phyloP scores from a whole-genome alignment of 2,113 vertebrate genomes.

The Ptilorrhoa leucosticta region DNA sequence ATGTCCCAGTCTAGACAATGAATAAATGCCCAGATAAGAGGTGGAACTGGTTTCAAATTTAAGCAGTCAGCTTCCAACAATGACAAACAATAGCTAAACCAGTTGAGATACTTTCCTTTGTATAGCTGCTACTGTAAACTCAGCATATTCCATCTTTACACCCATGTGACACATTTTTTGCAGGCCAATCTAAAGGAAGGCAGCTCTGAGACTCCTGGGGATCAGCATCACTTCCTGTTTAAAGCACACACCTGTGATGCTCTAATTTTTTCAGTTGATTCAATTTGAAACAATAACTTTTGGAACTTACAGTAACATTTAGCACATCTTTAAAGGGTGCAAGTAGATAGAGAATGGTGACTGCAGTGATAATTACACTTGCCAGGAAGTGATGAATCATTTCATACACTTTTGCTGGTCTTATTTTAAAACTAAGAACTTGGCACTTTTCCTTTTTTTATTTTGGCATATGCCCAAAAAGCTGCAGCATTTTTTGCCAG shows the following conservation, averaged over 20 bases:
- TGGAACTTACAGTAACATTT: neutral
- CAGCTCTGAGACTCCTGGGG: neutral
- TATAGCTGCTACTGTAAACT: neutral
- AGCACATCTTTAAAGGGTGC: neutral
- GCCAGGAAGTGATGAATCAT: slow-evolving; percentile 49
- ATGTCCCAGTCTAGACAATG: neutral
- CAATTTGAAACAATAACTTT: neutral
- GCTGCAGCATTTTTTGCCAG: neutral
- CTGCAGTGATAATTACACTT: slow-evolving; percentile 26
- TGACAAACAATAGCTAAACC: neutral
- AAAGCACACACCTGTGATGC: neutral
- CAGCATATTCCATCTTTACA: neutral
- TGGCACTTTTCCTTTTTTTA: neutral
- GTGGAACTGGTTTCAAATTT: neutral
- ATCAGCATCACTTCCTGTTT: neutral
- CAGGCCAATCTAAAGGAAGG: neutral
- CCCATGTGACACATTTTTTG: neutral
- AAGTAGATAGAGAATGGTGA: slow-evolving; percentile 16
- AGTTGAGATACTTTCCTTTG: neutral
- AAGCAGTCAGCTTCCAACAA: neutral
- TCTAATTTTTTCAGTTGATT: neutral
- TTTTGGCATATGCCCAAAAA: neutral
- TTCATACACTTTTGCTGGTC: neutral
- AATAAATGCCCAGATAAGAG: neutral
- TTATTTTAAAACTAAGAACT: slow-evolving; percentile 30